Percentiles rank a stretch among this genome's conserved stretches.
phyloP scores from a whole-genome alignment of 2,888 invertebrate genomes.

The Panopea generosa region DNA sequence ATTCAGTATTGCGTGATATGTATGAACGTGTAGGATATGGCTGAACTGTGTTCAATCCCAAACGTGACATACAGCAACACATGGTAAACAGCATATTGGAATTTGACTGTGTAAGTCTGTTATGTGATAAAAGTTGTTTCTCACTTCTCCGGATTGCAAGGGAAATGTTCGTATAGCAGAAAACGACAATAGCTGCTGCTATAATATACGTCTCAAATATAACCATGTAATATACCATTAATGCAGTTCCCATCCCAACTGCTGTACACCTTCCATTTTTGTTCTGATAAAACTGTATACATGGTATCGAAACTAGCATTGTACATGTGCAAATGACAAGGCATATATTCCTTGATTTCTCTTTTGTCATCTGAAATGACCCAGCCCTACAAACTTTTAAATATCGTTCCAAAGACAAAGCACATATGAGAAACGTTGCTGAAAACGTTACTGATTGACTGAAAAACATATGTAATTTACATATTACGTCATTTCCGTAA shows the following conservation, averaged over 20 bases:
- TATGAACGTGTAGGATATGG: too few relatives aligned
- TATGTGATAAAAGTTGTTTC: too few relatives aligned
- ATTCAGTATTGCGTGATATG: too few relatives aligned
- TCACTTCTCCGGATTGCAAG: too few relatives aligned
- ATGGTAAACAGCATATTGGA: too few relatives aligned
- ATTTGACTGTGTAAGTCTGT: too few relatives aligned
- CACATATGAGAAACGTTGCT: slow-evolving; percentile 44
- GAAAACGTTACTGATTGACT: slow-evolving; percentile 49
- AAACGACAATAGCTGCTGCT: slow-evolving; percentile 2
- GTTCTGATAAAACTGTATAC: slow-evolving; percentile 41
- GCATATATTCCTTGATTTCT: slow-evolving; percentile 25
- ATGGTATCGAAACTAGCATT: slow-evolving; percentile 38
- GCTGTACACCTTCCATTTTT: slow-evolving; percentile 7
- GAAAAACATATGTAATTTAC: slow-evolving; percentile 50
- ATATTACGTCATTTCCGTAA: slow-evolving; percentile 41
- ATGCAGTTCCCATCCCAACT: slow-evolving; percentile 1
- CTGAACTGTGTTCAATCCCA: too few relatives aligned
- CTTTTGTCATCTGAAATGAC: slow-evolving; percentile 5
- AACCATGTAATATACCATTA: slow-evolving; percentile 28
- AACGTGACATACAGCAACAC: too few relatives aligned
- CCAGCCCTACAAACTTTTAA: slow-evolving; percentile 34
- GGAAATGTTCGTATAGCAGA: slow-evolving; percentile 25
- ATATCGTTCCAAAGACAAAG: slow-evolving; percentile 52
- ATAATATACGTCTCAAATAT: slow-evolving; percentile 22
- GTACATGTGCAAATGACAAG: slow-evolving; percentile 13